Base-by-base conservation (phyloP, 2,888 invertebrate genomes). In the Lymantria monacha region DNA sequence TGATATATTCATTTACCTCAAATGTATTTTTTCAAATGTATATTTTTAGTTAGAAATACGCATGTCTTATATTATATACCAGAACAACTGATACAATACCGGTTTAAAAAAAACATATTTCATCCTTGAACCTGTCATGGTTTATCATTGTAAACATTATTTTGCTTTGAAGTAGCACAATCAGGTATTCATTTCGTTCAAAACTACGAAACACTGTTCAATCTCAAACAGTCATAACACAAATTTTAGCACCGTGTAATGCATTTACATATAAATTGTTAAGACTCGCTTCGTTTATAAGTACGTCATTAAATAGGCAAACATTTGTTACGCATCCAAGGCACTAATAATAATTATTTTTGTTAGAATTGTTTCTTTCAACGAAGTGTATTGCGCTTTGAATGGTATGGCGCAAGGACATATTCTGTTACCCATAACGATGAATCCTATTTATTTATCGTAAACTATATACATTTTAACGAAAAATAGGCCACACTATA, bases 271-370 rank as follows among this genome's bases (percentile, higher is more conserved):
- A 10, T 12, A 46, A 31, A 33, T 33, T 42, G 14, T 36, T 37
- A 42, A 22, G 30, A 42, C 31, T 30, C 42, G 22, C 10, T 31
- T 49, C 33, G 41, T 49, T 48, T 41, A 31, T 9, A 37, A 37
- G 42, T 37, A 13, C 51, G 40, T 49, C 37, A 14, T 59, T 59
- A 31, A 56, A 33, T 15, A 43, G n/a, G 43, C 43, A 55, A 59
- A 48, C 46, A 50, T 54, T 51, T 50, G 36, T 60, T 54, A 63
- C 51, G 49, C 47, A 56, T 55, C 33, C 15, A 14, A 52, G 47
- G 12, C 50, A 63, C 47, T 46, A 49, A 42, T 3, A 36, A 42
- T 3, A 36, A 43, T 52, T 47, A 47, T 51, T 51, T 62, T 41
- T 41, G 46, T 47, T 42, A 40, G 46, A 48, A 53, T 42, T 43